Percentiles rank a stretch among this genome's conserved stretches.
Conservation (phyloP, 2,888 invertebrate species). For the Hydriomena furcata region DNA sequence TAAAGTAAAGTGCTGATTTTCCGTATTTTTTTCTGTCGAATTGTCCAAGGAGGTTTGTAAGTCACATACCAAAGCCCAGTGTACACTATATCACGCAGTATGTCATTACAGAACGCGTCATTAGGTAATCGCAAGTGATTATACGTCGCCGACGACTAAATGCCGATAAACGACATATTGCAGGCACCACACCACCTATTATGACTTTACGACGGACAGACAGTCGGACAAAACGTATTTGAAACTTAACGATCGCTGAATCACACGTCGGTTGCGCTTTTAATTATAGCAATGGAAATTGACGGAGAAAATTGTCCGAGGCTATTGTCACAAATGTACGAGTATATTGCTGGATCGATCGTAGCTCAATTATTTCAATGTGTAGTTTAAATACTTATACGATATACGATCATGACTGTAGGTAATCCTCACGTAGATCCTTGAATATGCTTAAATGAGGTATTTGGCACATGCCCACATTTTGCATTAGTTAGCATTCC, state of each 20-base stretch:
- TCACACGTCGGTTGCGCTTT: constrained; percentile 30
- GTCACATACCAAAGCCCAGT: constrained; percentile 4
- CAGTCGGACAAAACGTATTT: constrained; percentile 35
- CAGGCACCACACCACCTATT: constrained; percentile 49
- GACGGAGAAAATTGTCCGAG: constrained; percentile 21
- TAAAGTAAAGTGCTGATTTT: constrained; percentile 8
- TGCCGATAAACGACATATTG: constrained; percentile 69
- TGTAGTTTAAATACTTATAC: no score
- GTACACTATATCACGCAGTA: constrained; percentile 21
- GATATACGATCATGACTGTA: no score
- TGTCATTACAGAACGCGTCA: constrained; percentile 51
- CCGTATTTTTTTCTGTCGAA: not conserved
- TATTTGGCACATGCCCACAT: no score
- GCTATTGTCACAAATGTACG: constrained; percentile 16
- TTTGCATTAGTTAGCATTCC: no score
- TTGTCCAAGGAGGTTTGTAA: constrained; percentile 6
- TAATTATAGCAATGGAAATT: constrained; percentile 29
- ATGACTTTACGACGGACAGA: constrained; percentile 55
- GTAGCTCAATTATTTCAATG: constrained; percentile 6
- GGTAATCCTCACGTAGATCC: no score
- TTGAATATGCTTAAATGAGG: no score
- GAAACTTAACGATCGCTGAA: constrained; percentile 35
- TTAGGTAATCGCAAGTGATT: constrained; percentile 68
- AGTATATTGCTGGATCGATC: constrained; percentile 15
- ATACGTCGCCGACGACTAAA: constrained; percentile 69